Percentiles rank a stretch among this genome's conserved stretches.
phyloP scores from a whole-genome alignment of 1,140 invertebrate species.

The silkworm (Bombyx mori) region DNA sequence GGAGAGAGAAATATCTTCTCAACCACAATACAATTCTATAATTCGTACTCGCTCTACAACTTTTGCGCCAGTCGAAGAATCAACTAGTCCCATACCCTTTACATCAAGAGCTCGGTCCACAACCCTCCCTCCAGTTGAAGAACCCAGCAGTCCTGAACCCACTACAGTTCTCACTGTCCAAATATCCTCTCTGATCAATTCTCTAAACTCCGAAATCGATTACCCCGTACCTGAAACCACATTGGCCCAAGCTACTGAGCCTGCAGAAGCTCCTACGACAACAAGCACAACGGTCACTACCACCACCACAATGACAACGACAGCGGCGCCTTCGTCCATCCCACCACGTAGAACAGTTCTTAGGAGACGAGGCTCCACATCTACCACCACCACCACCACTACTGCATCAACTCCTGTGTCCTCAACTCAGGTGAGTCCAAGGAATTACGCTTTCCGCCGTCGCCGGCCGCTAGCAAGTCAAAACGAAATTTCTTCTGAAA shows the following conservation, averaged over 20 bases:
- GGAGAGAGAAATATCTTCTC: constrained; percentile 58
- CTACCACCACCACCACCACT: constrained; percentile 33
- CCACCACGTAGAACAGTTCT: constrained; percentile 42
- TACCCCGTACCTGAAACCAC: constrained; percentile 28
- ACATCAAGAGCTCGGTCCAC: constrained; percentile 8
- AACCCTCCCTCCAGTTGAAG: constrained; percentile 31
- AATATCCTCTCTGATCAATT: constrained; percentile 67
- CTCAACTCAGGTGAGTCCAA: constrained; percentile 68
- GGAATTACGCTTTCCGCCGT: constrained; percentile 65
- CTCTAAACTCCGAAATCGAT: constrained; percentile 39
- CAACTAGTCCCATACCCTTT: constrained; percentile 45
- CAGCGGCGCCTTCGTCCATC: constrained; percentile 41
- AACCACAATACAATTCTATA: constrained; percentile 56
- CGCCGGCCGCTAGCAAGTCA: constrained; percentile 54
- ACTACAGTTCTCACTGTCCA: constrained; percentile 64
- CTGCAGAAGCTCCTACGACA: constrained; percentile 24
- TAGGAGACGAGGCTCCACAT: constrained; percentile 37
- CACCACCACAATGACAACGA: constrained; percentile 26
- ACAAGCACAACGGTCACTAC: constrained; percentile 20
- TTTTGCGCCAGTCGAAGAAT: constrained; percentile 33
- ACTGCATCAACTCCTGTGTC: constrained; percentile 51
- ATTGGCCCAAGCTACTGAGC: constrained; percentile 23
- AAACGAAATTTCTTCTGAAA: constrained; percentile 60
- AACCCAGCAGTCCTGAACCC: constrained; percentile 45
- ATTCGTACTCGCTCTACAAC: constrained; percentile 50